Evolutionary conservation across 2,888 invertebrate genomes (phyloP).

Genomic region (Poecilobothrus nobilitatus): DNA sequence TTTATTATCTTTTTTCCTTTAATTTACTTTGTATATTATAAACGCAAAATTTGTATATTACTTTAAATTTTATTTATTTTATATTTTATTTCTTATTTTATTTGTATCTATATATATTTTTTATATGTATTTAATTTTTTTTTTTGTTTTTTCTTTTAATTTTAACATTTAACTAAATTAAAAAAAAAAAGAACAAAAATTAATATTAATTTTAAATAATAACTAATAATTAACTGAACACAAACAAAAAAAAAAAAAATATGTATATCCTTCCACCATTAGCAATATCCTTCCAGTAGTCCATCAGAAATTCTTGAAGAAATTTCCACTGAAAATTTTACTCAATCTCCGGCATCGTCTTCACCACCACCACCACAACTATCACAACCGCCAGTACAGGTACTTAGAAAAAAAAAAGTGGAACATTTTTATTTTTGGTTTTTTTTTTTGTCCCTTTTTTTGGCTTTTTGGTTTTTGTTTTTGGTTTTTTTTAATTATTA

Average conservation of each 20-base stretch:
- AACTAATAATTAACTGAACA: slow-evolving; percentile 22
- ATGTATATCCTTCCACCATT: slow-evolving; percentile 22
- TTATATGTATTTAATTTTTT: neutral
- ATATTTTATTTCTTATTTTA: no score
- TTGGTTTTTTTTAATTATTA: slow-evolving; percentile 14
- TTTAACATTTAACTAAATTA: neutral
- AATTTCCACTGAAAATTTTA: slow-evolving; percentile 32
- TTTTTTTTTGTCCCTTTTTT: slow-evolving; percentile 10
- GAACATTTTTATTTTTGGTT: slow-evolving; percentile 2
- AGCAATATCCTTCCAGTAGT: slow-evolving; percentile 25
- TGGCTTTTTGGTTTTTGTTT: slow-evolving; percentile 16
- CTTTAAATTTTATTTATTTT: no score
- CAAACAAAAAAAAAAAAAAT: slow-evolving; percentile 18
- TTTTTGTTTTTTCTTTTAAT: no score
- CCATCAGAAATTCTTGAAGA: slow-evolving; percentile 42
- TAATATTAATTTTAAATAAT: neutral
- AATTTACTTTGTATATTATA: slow-evolving; percentile 12
- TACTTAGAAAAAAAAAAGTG: slow-evolving; percentile 27
- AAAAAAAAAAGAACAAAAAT: neutral
- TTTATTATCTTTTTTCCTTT: neutral
- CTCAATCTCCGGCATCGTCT: slow-evolving; percentile 33
- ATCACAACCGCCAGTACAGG: slow-evolving; percentile 38
- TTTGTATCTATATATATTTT: no score
- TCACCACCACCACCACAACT: slow-evolving; percentile 34
- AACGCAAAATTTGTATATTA: no score